Base-by-base conservation (phyloP, 2,797 vertebrate species). In the Enteromius treurensis region DNA sequence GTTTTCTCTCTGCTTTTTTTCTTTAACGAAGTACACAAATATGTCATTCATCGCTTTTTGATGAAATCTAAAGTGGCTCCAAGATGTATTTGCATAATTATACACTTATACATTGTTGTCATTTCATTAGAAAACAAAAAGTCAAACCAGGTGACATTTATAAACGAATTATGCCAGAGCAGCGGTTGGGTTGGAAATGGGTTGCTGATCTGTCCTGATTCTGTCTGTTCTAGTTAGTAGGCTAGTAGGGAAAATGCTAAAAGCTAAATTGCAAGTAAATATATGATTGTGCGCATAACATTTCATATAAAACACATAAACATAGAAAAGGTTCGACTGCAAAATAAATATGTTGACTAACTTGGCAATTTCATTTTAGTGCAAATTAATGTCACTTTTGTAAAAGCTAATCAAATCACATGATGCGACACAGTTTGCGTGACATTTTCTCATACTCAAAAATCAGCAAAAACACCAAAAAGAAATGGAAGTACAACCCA, bases 211-310 rank as follows among this genome's bases (percentile, higher is more conserved):
- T 32, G 23, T 65, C 77, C 58, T 34, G 77, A 78, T 78, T 65
- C 15, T 77, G 75, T 77, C 58, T 64, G 75, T 47, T 77, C 55
- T 77, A 77, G 58, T 64, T 77, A 26, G 23, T 45, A 26, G 40
- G 58, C 37, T 64, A 64, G 7, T 19, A 64, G 75, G 40, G 45
- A 77, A 58, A 77, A 58, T 42, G 37, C 53, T 10, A 40, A 37
- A 60, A 9, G n/a, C 49, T 26, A 42, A 32, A 11, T 7, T 26
- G 23, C 58, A 47, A 29, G 9, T 29, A 77, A 64, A 10, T 0
- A 40, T 10, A 40, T 60, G 17, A 60, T 17, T 76, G 13, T 58
- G 73, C 55, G 26, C 5, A 60, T 47, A 47, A 47, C 45, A 45
- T 45, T 45, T 45, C 10, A 45, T 45, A 45, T 45, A 11, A 45